Base-by-base conservation (phyloP, 2,797 vertebrate species). In the Anisognathus igniventris region DNA sequence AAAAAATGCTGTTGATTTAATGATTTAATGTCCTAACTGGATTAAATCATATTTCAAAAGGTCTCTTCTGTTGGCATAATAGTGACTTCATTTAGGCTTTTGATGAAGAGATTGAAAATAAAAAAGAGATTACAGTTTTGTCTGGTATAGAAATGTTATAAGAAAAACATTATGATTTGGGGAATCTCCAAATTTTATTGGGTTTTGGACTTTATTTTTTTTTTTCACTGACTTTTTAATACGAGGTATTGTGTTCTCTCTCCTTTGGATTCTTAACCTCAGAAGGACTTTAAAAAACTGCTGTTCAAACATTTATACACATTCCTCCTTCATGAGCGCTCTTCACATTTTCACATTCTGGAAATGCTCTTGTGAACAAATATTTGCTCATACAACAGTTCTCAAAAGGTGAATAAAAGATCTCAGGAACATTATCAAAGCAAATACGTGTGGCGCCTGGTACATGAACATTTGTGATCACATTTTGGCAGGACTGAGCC, bases 361-460 rank as follows among this genome's bases (percentile, higher is more conserved):
- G 35, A 91, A 91, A 83, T 76, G 75, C n/a, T 80, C 65, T 71
- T 65, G 54, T 78, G 88, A 87, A 68, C 61, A 95, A 93, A 95
- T 95, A 90, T 94, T 95, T 94, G 66, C 91, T 62, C 45, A n/a
- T 89, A 61, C 42, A 91, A 73, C 39, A n/a, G 48, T 45, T 77
- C 78, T 90, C 68, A 65, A 48, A 88, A 65, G 78, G 44, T 35
- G 72, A 66, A 66, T 66, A 91, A 88, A 83, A 92, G 65, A 77
- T 35, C 33, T 86, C 45, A 64, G 1, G 42, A 88, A 53, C 31
- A 48, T 82, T 95, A 95, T 95, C 92, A 95, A 91, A 93, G 91
- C 75, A 95, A 92, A 96, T 35, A 83, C 27, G n/a, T 75, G 81
- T 87, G 94, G 91, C 3, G 51, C 84, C 94, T 86, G 65, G 61